Conservation (phyloP, 2,797 vertebrate species). For the Sebastes taczanowskii region DNA sequence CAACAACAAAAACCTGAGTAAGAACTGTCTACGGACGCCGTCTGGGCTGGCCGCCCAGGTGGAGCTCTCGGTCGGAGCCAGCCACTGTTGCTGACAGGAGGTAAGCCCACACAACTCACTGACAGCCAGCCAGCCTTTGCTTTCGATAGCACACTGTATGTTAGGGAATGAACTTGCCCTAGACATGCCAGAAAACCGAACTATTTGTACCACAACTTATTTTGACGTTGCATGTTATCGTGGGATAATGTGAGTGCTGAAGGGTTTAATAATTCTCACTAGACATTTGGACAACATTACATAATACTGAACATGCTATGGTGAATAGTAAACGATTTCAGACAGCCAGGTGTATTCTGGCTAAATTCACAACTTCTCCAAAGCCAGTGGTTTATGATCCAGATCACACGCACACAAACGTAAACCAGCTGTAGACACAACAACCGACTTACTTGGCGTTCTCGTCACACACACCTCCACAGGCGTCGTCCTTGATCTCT, state of each 20-base stretch:
- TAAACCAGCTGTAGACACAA: not conserved
- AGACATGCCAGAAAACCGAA: no score
- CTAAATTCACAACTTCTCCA: not conserved
- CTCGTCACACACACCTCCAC: slow-evolving; percentile 85
- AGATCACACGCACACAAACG: not conserved
- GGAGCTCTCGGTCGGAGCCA: no score
- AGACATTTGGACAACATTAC: not conserved
- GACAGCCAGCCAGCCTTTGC: no score
- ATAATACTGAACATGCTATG: not conserved
- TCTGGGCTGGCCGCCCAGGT: no score
- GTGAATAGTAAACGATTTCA: not conserved
- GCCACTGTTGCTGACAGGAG: no score
- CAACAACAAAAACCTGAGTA: no score
- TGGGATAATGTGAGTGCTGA: not conserved
- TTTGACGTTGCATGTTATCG: not conserved
- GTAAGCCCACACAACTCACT: no score
- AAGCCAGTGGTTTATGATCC: not conserved
- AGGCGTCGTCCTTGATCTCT: slow-evolving; percentile 86
- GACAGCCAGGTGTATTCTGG: not conserved
- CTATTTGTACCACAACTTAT: not conserved
- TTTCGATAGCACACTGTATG: no score
- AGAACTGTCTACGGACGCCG: no score
- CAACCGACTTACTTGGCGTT: slow-evolving; percentile 89
- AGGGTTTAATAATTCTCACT: not conserved
- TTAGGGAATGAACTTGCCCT: no score